Evolutionary conservation across 2,888 invertebrate genomes (phyloP), one percentile per base, ranked within the genome.

Genomic region (Agonum fuliginosum): DNA sequence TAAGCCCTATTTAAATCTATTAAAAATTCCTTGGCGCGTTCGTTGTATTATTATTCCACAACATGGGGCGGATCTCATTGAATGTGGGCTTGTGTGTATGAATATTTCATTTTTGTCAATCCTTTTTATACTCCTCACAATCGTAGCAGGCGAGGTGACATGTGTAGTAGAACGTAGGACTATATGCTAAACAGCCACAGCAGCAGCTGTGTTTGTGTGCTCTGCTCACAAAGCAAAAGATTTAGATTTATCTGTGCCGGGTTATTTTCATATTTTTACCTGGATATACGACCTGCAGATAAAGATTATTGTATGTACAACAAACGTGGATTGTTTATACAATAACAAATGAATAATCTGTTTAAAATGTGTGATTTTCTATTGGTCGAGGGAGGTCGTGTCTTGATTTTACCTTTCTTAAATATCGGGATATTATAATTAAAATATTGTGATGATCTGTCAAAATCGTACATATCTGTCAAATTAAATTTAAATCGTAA

Each of bases 81-180:
- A 46, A 46, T 30, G 58, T 62, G 58, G 58, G 22, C 12, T 62
- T 62, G 27, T 30, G 30, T 14, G 27, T 46, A 74, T 74, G 74
- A 74, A 74, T 74, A 74, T 74, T 74, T 74, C 74, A 74, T 74
- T 17, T 24, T 74, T 74, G 74, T 74, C 74, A 74, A 74, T 74
- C 74, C 74, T 74, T 74, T 74, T 74, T 74, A 74, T 74, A 54
- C 37, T 20, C 73, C 22, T 37, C 20, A 54, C 30, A 73, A 54
- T 73, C 54, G 58, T 24, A 37, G n/a, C n/a, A n/a, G n/a, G n/a
- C n/a, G n/a, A n/a, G n/a, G n/a, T n/a, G n/a, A n/a, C n/a, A n/a
- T n/a, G n/a, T n/a, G n/a, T n/a, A n/a, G n/a, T 41, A 20, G 27
- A 27, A 62, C 17, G 30, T 14, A 30, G 58, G 30, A 30, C 58